Conservation (phyloP, 2,797 vertebrate genomes). For the Mormyrops boulengeri region DNA sequence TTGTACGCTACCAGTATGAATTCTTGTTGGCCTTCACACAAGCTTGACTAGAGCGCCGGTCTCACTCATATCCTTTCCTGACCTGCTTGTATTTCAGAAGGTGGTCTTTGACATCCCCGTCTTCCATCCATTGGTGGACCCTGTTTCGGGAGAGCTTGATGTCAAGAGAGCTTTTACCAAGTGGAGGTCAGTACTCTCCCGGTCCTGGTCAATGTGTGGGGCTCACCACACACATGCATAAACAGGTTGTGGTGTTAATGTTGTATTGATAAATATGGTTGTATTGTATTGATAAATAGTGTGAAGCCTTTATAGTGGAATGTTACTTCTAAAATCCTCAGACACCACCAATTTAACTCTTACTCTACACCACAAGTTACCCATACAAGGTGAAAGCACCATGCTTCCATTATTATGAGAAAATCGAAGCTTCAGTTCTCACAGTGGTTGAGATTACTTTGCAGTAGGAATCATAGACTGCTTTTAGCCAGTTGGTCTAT, state of each 20-base stretch:
- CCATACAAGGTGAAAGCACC: neutral
- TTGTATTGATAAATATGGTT: neutral
- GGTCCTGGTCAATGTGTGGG: neutral
- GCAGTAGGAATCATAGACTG: neutral
- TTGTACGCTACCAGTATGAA: neutral
- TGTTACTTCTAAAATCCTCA: neutral
- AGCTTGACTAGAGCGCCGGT: neutral
- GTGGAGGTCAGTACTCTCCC: slow-evolving; percentile 75
- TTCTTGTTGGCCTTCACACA: neutral
- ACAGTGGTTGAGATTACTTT: neutral
- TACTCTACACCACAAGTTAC: neutral
- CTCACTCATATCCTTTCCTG: slow-evolving; percentile 32
- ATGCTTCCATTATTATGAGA: neutral
- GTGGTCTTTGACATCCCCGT: slow-evolving; percentile 92
- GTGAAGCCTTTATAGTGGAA: neutral
- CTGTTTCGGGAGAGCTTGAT: slow-evolving; percentile 89
- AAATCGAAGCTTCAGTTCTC: neutral
- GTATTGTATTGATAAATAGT: neutral
- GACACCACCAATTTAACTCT: neutral
- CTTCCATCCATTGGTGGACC: slow-evolving; percentile 93
- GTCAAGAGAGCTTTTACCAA: slow-evolving; percentile 94
- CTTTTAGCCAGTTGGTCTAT: neutral
- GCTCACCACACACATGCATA: neutral
- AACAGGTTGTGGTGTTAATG: neutral
- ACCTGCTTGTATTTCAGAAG: slow-evolving; percentile 59